Evolutionary conservation across 1,140 invertebrate species (phyloP), one percentile per base, ranked within the genome.

Genomic region (Ctenoplectra terminalis): DNA sequence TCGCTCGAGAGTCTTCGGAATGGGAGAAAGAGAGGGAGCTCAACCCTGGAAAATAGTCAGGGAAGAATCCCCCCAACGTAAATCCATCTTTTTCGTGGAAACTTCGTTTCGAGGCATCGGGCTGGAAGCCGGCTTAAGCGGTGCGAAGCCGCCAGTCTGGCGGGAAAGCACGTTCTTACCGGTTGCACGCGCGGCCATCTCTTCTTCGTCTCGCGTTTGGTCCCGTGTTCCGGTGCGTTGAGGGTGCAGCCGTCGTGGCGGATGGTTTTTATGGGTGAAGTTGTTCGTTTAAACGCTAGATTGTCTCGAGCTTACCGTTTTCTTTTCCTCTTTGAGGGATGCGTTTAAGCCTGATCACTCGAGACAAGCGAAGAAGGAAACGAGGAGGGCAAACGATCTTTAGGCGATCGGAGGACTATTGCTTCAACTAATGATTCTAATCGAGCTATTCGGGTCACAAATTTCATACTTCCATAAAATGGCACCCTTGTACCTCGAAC

Each of bases 31-130:
- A 26, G n/a, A 20, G 13, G 26, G n/a, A n/a, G 6, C 0, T 26
- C 64, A 37, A 46, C 15, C 26, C 15, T 17, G 26, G 83, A 56
- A 74, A 74, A 74, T 70, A 79, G 82, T 73, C 63, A 63, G 31
- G 23, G 56, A 67, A 73, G 74, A 85, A 78, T 84, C 40, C 31
- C 11, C 15, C 63, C 2, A 6, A 40, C 64, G 66, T 78, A 70
- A 85, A 84, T 85, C 43, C 84, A 64, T 85, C 84, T 84, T 76
- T 84, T 84, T 84, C 84, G 70, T 54, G 76, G 37, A 83, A 81
- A 83, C 81, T 83, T 83, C 69, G 83, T 85, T 83, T 70, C 60
- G 52, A 52, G 43, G 50, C 72, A 43, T 56, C 71, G 71, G 56
- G 46, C 52, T 72, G 75, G 40, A 74, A 83, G 81, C 46, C 31